Conservation (phyloP, 2,797 vertebrate species). For the Gallinago nigripennis region DNA sequence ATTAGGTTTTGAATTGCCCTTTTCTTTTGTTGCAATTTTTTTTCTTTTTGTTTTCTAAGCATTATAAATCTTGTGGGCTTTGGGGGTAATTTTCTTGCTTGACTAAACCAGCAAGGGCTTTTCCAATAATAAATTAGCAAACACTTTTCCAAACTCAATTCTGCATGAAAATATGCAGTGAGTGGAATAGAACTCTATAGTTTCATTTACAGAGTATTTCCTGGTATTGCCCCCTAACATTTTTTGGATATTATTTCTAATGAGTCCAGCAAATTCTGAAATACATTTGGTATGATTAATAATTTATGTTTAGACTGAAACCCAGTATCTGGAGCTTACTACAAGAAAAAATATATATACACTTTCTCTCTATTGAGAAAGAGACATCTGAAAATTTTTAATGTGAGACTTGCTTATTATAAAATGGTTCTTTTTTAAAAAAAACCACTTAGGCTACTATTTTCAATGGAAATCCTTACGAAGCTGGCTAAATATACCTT, state of each 20-base stretch:
- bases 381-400: not conserved
- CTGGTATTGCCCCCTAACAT: not conserved
- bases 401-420: not conserved
- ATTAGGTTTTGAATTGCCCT: conserved; percentile 81
- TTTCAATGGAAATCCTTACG: not conserved
- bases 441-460: not conserved
- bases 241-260: conserved; percentile 10
- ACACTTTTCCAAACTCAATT: conserved; percentile 66
- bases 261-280: not conserved
- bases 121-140: conserved; percentile 76
- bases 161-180: conserved; percentile 49
- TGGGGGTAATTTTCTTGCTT: conserved; percentile 80
- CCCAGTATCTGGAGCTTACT: not conserved
- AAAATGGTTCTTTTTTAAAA: not conserved
- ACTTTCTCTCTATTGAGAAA: not conserved
- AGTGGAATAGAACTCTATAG: conserved; percentile 14
- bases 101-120: conserved; percentile 72
- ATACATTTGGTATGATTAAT: not conserved
- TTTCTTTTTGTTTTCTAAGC: conserved; percentile 71
- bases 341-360: not conserved
- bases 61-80: conserved; percentile 80
- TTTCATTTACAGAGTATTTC: conserved; percentile 43
- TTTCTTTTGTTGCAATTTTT: conserved; percentile 54
- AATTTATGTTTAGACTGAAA: not conserved
- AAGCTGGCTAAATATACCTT: not conserved